These are phyloP conservation scores for Conger conger DNA, from an alignment of 2,113 vertebrate genomes.

Conservation along the genomic window DNA sequence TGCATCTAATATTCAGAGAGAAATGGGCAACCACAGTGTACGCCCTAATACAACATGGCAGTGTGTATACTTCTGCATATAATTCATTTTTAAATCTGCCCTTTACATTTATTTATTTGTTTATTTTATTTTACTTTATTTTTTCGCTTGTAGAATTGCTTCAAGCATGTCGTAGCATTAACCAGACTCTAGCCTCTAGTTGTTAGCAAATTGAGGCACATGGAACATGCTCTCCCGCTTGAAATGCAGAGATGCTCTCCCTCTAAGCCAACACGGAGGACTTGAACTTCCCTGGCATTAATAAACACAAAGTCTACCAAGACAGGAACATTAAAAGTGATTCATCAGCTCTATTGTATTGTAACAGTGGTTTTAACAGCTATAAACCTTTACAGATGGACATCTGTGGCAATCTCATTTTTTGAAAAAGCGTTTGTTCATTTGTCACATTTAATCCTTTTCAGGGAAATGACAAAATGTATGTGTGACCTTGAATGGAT, in stretches of 20 bases:
- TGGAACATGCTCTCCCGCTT: constrained; percentile 79
- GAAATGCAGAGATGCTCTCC: constrained; percentile 84
- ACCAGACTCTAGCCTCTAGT: constrained; percentile 71
- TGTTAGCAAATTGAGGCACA: constrained; percentile 88
- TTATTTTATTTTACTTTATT: no score
- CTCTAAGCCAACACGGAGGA: constrained; percentile 77
- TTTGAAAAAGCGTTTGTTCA: constrained; percentile 89
- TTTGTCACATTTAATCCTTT: constrained; percentile 83
- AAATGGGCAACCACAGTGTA: constrained; percentile 61
- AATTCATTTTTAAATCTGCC: constrained; percentile 80
- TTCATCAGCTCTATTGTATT: constrained; percentile 89
- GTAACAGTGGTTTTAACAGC: constrained; percentile 87
- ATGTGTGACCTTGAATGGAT: constrained; percentile 78
- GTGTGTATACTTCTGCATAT: constrained; percentile 68
- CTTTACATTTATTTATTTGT: constrained; percentile 68
- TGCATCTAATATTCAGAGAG: constrained; percentile 58
- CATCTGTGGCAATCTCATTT: constrained; percentile 84
- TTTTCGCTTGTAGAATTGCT: constrained; percentile 71
- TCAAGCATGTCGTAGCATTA: constrained; percentile 76
- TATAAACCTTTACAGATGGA: constrained; percentile 98
- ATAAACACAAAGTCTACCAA: constrained; percentile 95
- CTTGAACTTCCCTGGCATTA: constrained; percentile 87
- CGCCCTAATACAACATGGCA: constrained; percentile 72
- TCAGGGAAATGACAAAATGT: constrained; percentile 84
- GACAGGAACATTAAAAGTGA: constrained; percentile 96